These are phyloP conservation scores for Drosophila malerkotliana DNA, from an alignment of 1,140 invertebrate genomes.

Conservation along the genomic window DNA sequence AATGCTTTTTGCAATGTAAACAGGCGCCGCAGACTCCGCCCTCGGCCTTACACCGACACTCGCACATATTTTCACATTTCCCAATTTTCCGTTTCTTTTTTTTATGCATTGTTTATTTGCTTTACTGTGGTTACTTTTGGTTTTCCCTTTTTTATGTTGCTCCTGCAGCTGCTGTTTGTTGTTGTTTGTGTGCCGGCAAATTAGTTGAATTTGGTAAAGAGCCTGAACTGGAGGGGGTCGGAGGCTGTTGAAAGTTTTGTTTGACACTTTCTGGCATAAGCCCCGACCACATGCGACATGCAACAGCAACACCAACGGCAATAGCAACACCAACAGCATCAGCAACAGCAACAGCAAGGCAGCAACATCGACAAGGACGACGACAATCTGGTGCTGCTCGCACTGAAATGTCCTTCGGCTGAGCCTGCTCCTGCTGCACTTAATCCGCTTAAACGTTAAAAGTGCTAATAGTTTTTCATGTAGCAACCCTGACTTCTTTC, in stretches of 20 bases:
- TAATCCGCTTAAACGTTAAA: slow-evolving; percentile 80
- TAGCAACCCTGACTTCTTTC: slow-evolving; percentile 72
- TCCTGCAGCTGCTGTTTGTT: slow-evolving; percentile 38
- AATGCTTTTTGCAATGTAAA: slow-evolving; percentile 83
- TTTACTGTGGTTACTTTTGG: slow-evolving; percentile 70
- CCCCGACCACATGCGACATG: slow-evolving; percentile 65
- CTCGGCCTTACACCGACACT: slow-evolving; percentile 29
- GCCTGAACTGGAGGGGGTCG: slow-evolving; percentile 7
- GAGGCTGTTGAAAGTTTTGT: slow-evolving; percentile 56
- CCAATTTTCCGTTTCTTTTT: slow-evolving; percentile 25
- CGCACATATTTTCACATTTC: slow-evolving; percentile 67
- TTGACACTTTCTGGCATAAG: slow-evolving; percentile 63
- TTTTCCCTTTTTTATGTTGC: slow-evolving; percentile 9
- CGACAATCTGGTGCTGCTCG: slow-evolving; percentile 43
- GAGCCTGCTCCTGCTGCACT: slow-evolving; percentile 50
- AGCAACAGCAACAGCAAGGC: background rate
- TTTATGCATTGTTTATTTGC: slow-evolving; percentile 66
- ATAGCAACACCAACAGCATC: background rate
- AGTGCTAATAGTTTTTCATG: slow-evolving; percentile 80
- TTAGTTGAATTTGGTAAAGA: slow-evolving; percentile 68
- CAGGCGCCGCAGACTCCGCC: slow-evolving; percentile 48
- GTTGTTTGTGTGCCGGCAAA: slow-evolving; percentile 56
- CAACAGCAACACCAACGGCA: slow-evolving; percentile 32
- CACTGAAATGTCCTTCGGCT: slow-evolving; percentile 59
- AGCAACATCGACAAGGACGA: slow-evolving; percentile 36